Evolutionary conservation across 2,797 vertebrate species (phyloP), one percentile per base, ranked within the genome.

Genomic region (Poliocrania exsul): DNA sequence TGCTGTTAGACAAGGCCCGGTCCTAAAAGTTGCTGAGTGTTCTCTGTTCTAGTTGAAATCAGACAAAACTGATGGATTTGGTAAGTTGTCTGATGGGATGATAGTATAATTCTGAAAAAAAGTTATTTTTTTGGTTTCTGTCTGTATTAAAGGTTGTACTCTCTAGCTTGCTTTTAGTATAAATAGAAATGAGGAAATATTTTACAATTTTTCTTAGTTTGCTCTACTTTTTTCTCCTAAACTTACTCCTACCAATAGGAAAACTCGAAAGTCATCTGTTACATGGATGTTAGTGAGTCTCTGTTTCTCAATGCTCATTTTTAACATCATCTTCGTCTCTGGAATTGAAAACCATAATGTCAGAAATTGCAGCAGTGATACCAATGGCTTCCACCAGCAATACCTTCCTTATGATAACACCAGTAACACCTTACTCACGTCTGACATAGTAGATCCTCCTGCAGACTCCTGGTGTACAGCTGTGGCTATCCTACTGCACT

Each of bases 261-360:
- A 97, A 88, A 89, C 78, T 51, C 69, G 74, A 37, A 97, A 92
- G 60, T 88, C 35, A 4, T 97, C 93, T 50, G 46, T 96, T 13
- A 98, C 84, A 0, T 85, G 97, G 38, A 94, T 98, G 10, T 71
- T 98, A 78, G 97, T 98, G 87, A 98, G 93, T 86, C 90, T 98
- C 62, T 98, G 95, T 38, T 16, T 77, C 47, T 97, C 97, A 17
- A 93, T 98, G 97, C 89, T 98, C 37, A 86, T 97, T 89, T 98
- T 98, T 92, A 98, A 98, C 92, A 96, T 98, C 49, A 95, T 98
- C 92, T 98, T 98, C 84, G 74, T 98, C 80, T 94, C 95, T 60
- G 98, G 98, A 54, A 98, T 96, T 24, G 92, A 97, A 74, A 98
- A 98, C 64, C 44, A 91, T 79, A 93, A 37, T 23, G 13, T 44